Evolutionary conservation across 2,888 invertebrate species (phyloP).

Genomic region (Scaptomyza caliginosa): DNA sequence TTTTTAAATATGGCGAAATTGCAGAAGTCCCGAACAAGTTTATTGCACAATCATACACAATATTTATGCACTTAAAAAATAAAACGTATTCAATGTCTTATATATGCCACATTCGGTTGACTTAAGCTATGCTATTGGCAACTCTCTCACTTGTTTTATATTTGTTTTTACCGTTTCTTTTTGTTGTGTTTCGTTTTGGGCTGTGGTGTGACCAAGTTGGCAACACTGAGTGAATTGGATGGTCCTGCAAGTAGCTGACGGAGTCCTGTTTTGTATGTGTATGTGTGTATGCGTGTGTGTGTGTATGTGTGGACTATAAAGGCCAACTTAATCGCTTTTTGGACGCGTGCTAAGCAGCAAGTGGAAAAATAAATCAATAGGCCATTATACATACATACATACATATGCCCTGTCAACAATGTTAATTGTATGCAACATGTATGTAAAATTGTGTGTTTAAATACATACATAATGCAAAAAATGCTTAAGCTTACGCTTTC

Average conservation of each 20-base stretch:
- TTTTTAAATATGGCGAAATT: constrained; percentile 49
- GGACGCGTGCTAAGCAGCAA: constrained; percentile 22
- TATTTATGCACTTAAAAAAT: neutral
- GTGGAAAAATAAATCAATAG: constrained; percentile 68
- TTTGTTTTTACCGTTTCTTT: neutral
- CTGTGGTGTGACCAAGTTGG: constrained; percentile 20
- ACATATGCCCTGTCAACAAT: constrained; percentile 16
- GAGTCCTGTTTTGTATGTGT: constrained; percentile 32
- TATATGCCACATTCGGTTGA: neutral
- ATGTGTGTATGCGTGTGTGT: constrained; percentile 1
- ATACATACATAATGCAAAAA: constrained; percentile 4
- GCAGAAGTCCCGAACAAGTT: constrained; percentile 12
- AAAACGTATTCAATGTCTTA: neutral
- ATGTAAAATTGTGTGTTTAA: neutral
- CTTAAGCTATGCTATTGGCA: neutral
- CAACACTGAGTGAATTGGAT: constrained; percentile 16
- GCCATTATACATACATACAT: constrained; percentile 22
- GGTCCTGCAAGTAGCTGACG: constrained; percentile 64
- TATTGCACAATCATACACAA: constrained; percentile 4
- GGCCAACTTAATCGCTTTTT: constrained; percentile 50
- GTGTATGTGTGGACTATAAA: constrained; percentile 48
- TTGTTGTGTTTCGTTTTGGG: neutral
- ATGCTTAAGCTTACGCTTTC: constrained; percentile 6
- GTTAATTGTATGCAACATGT: constrained; percentile 4
- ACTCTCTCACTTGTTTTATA: neutral